phyloP scores from a whole-genome alignment of 2,113 vertebrate species.

The Hiodon tergisus region DNA sequence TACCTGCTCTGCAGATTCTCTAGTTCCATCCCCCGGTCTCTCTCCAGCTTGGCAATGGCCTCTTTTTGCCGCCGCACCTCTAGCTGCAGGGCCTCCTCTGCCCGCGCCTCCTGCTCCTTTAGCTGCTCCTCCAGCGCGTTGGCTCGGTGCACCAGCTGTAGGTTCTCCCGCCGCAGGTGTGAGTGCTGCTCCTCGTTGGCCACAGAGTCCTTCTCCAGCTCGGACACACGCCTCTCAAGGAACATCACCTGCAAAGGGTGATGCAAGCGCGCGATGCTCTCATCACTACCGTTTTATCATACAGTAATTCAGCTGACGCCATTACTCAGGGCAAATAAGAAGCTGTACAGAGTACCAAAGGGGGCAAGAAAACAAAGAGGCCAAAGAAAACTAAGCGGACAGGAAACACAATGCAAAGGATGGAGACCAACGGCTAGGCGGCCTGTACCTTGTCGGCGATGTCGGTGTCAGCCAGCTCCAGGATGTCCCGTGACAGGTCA shows the following conservation, averaged over 20 bases:
- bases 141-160: constrained; percentile 90
- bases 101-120: constrained; percentile 85
- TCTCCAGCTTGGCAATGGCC: constrained; percentile 79
- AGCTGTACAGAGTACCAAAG: too few species aligned
- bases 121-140: constrained; percentile 94
- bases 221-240: constrained; percentile 84
- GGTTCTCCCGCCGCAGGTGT: constrained; percentile 88
- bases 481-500: constrained; percentile 64
- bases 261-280: too few species aligned
- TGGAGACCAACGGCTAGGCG: too few species aligned
- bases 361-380: too few species aligned
- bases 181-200: constrained; percentile 81
- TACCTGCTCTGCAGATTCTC: constrained; percentile 91
- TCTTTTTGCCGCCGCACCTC: constrained; percentile 84
- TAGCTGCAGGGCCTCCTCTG: constrained; percentile 73
- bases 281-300: too few species aligned
- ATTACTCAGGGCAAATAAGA: too few species aligned
- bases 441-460: constrained; percentile 84
- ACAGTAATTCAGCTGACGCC: too few species aligned
- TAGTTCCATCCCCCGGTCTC: constrained; percentile 82
- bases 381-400: too few species aligned
- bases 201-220: constrained; percentile 87
- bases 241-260: constrained; percentile 72
- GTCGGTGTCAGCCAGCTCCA: constrained; percentile 80
- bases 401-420: too few species aligned